Evolutionary conservation across 2,797 vertebrate genomes (phyloP).

Genomic region (Odontamblyopus rebecca): DNA sequence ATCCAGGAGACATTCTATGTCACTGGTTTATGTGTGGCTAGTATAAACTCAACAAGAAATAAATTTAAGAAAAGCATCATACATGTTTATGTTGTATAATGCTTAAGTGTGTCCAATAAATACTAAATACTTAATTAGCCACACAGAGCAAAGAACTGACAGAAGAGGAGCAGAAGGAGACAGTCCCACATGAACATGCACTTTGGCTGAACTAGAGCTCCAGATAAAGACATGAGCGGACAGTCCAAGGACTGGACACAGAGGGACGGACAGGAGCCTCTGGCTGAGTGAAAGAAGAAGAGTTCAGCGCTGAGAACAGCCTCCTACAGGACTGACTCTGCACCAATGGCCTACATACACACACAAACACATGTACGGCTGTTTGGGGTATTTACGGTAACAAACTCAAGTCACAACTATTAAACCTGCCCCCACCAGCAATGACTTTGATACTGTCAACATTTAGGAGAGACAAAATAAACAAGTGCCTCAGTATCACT

Average conservation of each 20-base stretch:
- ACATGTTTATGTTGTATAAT: no score
- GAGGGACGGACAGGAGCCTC: neutral
- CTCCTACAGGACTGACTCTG: neutral
- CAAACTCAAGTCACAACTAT: neutral
- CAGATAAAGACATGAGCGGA: neutral
- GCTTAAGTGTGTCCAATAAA: neutral
- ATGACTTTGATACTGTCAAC: neutral
- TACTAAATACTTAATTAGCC: neutral
- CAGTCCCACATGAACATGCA: neutral
- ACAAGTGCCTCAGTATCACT: no score
- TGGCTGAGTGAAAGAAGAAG: neutral
- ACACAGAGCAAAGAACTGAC: neutral
- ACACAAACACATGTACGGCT: neutral
- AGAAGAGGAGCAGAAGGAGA: neutral
- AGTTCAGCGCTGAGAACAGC: neutral
- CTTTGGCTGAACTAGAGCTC: neutral
- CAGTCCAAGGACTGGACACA: slow-evolving; percentile 5
- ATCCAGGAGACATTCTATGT: no score
- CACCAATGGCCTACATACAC: neutral
- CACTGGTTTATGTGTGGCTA: no score
- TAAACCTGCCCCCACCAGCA: neutral
- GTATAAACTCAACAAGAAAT: no score
- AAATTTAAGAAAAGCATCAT: no score
- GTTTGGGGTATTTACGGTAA: neutral
- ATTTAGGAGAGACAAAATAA: no score